These are phyloP conservation scores for Sebastes hopkinsi DNA, from an alignment of 2,797 vertebrate genomes.

Conservation along the genomic window DNA sequence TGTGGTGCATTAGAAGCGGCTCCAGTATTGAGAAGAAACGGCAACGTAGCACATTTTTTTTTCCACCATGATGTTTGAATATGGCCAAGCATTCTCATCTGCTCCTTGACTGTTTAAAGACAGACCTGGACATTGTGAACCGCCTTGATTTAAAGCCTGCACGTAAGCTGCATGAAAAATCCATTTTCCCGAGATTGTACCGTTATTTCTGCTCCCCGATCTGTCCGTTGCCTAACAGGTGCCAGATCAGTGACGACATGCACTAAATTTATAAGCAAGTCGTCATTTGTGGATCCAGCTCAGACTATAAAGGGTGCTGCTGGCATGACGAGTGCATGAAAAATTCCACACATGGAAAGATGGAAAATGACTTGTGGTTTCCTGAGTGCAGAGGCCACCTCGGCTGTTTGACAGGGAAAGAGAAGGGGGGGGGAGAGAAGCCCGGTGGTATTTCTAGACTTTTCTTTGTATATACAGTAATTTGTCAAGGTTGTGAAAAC, in stretches of 20 bases:
- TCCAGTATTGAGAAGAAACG: constrained; percentile 3
- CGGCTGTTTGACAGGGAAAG: constrained; percentile 65
- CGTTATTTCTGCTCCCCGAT: constrained; percentile 40
- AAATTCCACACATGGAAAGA: constrained; percentile 84
- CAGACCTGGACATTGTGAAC: constrained; percentile 22
- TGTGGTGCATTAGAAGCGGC: constrained; percentile 15
- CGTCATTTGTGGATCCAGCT: constrained; percentile 68
- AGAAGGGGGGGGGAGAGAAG: neutral
- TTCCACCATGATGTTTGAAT: constrained; percentile 15
- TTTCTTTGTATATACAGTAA: constrained; percentile 68
- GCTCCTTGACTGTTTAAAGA: constrained; percentile 13
- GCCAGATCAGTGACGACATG: constrained; percentile 80
- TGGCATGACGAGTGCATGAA: constrained; percentile 75
- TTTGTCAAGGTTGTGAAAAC: constrained; percentile 75
- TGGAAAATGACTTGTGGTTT: constrained; percentile 84
- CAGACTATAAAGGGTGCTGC: constrained; percentile 70
- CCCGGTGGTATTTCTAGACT: constrained; percentile 66
- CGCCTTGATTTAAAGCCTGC: constrained; percentile 18
- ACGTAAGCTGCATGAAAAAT: constrained; percentile 35
- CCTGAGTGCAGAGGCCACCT: constrained; percentile 74
- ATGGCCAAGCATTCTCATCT: constrained; percentile 26
- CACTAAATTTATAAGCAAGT: constrained; percentile 74
- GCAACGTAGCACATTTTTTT: constrained; percentile 16
- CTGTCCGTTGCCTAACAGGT: constrained; percentile 34
- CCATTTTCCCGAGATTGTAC: constrained; percentile 36